Conservation (phyloP, 2,888 invertebrate genomes). For the Melinaea marsaeus region DNA sequence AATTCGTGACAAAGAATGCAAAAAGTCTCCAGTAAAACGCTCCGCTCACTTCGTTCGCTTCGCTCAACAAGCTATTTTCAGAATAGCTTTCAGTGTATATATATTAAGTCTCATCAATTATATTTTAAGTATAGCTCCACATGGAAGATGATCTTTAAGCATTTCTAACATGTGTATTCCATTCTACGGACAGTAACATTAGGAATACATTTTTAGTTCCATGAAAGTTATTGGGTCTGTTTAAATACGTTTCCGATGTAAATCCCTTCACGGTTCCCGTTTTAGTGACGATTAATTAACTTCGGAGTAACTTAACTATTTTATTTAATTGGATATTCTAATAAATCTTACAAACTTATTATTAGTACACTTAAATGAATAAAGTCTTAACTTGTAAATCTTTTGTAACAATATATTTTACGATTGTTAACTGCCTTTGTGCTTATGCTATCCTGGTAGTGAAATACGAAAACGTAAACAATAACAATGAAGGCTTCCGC, state of each 20-base stretch:
- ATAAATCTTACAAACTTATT: too few relatives aligned
- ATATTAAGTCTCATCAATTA: too few relatives aligned
- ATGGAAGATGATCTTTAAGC: neutral
- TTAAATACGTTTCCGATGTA: constrained; percentile 25
- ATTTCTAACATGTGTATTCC: constrained; percentile 26
- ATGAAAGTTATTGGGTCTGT: constrained; percentile 14
- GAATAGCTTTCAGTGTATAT: too few relatives aligned
- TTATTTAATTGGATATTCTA: too few relatives aligned
- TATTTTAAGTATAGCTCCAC: too few relatives aligned
- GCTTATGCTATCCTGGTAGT: constrained; percentile 11
- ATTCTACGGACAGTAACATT: constrained; percentile 22
- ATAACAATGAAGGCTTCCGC: constrained; percentile 11
- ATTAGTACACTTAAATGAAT: too few relatives aligned
- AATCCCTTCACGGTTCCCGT: constrained; percentile 26
- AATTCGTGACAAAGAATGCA: too few relatives aligned
- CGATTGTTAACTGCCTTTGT: neutral
- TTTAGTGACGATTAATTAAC: constrained; percentile 26
- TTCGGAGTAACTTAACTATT: neutral
- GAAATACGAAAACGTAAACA: constrained; percentile 13
- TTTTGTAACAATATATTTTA: neutral
- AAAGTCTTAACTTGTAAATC: too few relatives aligned
- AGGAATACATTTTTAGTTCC: constrained; percentile 19
- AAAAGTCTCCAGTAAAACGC: too few relatives aligned
- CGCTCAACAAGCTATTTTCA: too few relatives aligned
- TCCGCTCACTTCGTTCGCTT: too few relatives aligned